Evolutionary conservation across 1,140 invertebrate species (phyloP), one percentile per base, ranked within the genome.

Genomic region (Pissodes strobi): DNA sequence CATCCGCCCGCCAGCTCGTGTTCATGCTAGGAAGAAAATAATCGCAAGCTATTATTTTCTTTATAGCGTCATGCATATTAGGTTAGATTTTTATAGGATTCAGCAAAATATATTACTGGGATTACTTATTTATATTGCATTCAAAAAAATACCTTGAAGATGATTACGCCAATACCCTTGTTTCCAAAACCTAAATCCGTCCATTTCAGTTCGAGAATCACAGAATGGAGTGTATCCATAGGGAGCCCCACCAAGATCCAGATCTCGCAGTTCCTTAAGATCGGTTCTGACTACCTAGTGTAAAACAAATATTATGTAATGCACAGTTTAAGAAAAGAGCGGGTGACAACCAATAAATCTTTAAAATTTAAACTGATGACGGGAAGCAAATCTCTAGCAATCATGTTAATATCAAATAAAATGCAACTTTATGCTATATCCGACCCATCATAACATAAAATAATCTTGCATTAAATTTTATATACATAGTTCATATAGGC

Each of bases 141-240:
- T n/a, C 10, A n/a, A 27, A 27, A 34, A 19, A 13, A 37, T 71
- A 0, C 91, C 92, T 79, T 96, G 96, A 58, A 99, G 82, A 84
- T 99, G 97, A 79, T 91, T 97, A 49, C 92, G 88, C 98, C 98
- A 99, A 78, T 99, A 99, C 3, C 97, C 98, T 74, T 92, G 91
- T 78, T 97, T 97, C 97, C 98, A 99, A 82, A 99, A 99, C 82
- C 92, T 86, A 77, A 99, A 99, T 25, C 97, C 97, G 79, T 99
- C 98, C 97, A 99, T 99, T 82, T 99, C 97, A 69, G 83, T 93
- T 65, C 96, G 86, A 56, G 92, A 96, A 72, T 99, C 95, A 84
- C 98, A 99, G 82, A 99, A 99, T 1, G 98, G 98, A 2, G 96
- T 97, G 75, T 99, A 99, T 10, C 94, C 97, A 80, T 99, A 99